Base-by-base conservation (phyloP, 2,797 vertebrate genomes). In the Pseudomugil tenellus region DNA sequence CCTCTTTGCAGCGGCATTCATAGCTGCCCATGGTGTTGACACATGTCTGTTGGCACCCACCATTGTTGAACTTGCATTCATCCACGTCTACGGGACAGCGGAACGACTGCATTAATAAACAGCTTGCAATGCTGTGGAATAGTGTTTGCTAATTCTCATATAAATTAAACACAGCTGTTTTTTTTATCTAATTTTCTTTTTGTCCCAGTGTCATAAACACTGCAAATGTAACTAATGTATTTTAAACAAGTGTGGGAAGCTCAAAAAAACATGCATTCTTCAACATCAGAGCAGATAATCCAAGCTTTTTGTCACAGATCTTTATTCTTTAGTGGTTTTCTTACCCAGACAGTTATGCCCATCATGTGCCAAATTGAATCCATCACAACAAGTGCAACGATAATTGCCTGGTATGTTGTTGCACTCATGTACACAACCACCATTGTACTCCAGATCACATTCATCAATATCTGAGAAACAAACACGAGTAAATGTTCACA, bases 381-480 rank as follows among this genome's bases (percentile, higher is more conserved):
- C 98, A 69, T 99, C 98, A 3, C 96, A 96, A 90, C 98, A 99
- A 88, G 96, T 95, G 84, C 97, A 99, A 84, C 96, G 96, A 83
- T 99, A 99, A 92, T 99, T 99, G 58, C 98, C 98, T 16, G 96
- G 97, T 83, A 98, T 97, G 89, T 98, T 99, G 93, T 95, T 95
- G 89, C 97, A 99, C 84, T 99, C 97, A 0, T 99, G 98, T 70
- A 99, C 98, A 60, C 98, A 99, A 88, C 97, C 98, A 55, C 97
- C 98, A 48, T 97, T 98, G 92, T 96, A 94, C 60, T 97, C 95
- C 0, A 95, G 89, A 89, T 96, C 97, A 68, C 98, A 99, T 92
- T 99, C 98, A 90, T 99, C 97, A 78, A 95, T 92, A 91, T 99
- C 98, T 99, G 77, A 73, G 72, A 84, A 90, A 89, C 83, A 91